Percentiles rank a stretch among this genome's conserved stretches.
Evolutionary conservation across 2,113 vertebrate species (phyloP).

Genomic region (Megalops atlanticus): DNA sequence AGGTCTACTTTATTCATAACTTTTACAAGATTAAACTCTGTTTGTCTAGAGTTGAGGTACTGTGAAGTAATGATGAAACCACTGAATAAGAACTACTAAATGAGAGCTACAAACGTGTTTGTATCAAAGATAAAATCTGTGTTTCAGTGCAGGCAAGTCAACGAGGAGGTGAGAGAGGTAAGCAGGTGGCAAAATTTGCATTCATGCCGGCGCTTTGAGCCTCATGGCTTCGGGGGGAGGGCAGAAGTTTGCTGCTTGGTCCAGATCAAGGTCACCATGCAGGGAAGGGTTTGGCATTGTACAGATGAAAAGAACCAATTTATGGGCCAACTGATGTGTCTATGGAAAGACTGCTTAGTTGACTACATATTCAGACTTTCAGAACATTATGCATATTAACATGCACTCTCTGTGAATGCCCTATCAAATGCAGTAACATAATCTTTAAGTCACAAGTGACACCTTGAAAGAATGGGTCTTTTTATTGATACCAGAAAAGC

Average conservation of each 20-base stretch:
- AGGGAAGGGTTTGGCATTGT: background rate
- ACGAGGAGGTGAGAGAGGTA: background rate
- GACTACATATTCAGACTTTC: background rate
- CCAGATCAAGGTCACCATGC: background rate
- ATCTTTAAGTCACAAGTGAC: background rate
- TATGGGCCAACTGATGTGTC: no score
- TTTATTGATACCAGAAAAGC: background rate
- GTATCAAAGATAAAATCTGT: background rate
- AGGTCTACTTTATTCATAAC: background rate
- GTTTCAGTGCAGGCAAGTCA: background rate
- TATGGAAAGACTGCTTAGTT: no score
- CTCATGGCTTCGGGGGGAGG: background rate
- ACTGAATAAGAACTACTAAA: background rate
- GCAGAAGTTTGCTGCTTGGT: background rate
- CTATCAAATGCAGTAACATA: background rate
- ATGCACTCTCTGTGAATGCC: background rate
- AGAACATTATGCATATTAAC: background rate
- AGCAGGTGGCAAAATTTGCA: conserved; percentile 12
- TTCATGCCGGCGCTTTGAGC: background rate
- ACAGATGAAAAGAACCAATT: no score
- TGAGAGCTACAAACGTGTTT: background rate
- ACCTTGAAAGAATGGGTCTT: background rate
- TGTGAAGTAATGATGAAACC: background rate
- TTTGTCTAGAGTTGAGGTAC: background rate
- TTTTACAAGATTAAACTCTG: background rate